Percentiles rank a stretch among this genome's conserved stretches.
Conservation (phyloP, 2,888 invertebrate genomes). For the Danaus chrysippus region DNA sequence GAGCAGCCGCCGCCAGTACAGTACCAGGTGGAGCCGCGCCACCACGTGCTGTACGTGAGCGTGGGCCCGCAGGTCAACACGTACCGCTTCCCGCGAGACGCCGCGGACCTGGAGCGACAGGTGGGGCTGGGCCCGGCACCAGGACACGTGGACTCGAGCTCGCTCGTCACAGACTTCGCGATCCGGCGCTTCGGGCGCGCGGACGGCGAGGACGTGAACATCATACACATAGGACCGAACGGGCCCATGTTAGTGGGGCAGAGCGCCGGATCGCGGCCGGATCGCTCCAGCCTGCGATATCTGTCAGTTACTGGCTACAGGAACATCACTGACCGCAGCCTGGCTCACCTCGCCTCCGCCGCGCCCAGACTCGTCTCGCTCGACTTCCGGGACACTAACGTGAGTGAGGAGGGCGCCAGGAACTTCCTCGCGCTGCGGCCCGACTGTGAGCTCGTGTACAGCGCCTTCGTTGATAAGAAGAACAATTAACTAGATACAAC, state of each 20-base stretch:
- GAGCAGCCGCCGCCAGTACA: constrained; percentile 22
- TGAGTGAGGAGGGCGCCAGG: constrained; percentile 80
- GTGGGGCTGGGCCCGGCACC: constrained; percentile 30
- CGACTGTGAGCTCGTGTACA: constrained; percentile 70
- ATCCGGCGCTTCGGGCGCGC: constrained; percentile 58
- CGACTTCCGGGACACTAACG: constrained; percentile 83
- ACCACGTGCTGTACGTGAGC: constrained; percentile 52
- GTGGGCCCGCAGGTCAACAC: constrained; percentile 42
- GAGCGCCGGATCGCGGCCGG: constrained; percentile 41
- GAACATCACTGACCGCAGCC: constrained; percentile 80
- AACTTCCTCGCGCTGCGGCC: constrained; percentile 80
- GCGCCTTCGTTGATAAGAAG: constrained; percentile 33
- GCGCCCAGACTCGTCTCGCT: constrained; percentile 78
- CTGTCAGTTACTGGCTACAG: constrained; percentile 80
- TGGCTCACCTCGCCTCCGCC: constrained; percentile 80
- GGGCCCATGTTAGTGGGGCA: constrained; percentile 32
- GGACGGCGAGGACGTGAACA: constrained; percentile 50
- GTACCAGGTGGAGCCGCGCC: constrained; percentile 36
- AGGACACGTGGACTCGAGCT: constrained; percentile 36
- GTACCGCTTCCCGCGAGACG: constrained; percentile 40
- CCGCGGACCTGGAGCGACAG: constrained; percentile 21
- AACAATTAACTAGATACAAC: constrained; percentile 9
- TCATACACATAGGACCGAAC: constrained; percentile 48
- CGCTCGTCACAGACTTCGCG: constrained; percentile 55
- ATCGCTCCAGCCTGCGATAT: constrained; percentile 69